Evolutionary conservation across 2,888 invertebrate genomes (phyloP).

Genomic region (Brachyopa scutellaris): DNA sequence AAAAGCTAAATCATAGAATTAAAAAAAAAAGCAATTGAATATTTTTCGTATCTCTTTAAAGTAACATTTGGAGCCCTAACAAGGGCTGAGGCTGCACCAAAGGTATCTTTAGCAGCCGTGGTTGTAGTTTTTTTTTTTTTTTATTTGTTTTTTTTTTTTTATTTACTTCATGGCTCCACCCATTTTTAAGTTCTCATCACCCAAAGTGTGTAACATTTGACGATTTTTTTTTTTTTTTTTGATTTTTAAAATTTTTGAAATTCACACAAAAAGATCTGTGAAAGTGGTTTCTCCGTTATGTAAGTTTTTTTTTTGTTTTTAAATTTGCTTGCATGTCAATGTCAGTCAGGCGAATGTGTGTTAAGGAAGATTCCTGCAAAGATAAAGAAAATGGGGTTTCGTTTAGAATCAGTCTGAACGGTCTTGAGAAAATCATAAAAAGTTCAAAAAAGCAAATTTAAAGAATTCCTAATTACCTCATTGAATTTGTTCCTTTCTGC

Average conservation of each 20-base stretch:
- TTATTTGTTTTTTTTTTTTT: conserved; percentile 18
- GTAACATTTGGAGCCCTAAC: conserved; percentile 79
- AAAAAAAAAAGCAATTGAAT: no score
- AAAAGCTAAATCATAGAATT: no score
- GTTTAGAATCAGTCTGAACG: not conserved
- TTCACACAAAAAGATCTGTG: conserved; percentile 22
- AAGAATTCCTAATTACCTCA: conserved; percentile 39
- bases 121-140: conserved; percentile 16
- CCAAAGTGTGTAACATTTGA: conserved; percentile 3
- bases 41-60: conserved; percentile 78
- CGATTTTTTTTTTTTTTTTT: not conserved
- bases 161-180: conserved; percentile 29
- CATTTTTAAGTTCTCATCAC: not conserved
- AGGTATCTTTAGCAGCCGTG: conserved; percentile 37
- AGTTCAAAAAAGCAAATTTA: not conserved
- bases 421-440: not conserved
- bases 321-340: conserved; percentile 18
- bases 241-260: conserved; percentile 13
- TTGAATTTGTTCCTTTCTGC: conserved; percentile 69
- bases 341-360: conserved; percentile 63
- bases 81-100: conserved; percentile 77
- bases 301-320: not conserved
- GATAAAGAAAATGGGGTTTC: not conserved
- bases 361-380: conserved; percentile 68
- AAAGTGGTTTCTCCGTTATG: conserved; percentile 1